Conservation (phyloP, 2,113 vertebrate species). For the Xerus inauris region DNA sequence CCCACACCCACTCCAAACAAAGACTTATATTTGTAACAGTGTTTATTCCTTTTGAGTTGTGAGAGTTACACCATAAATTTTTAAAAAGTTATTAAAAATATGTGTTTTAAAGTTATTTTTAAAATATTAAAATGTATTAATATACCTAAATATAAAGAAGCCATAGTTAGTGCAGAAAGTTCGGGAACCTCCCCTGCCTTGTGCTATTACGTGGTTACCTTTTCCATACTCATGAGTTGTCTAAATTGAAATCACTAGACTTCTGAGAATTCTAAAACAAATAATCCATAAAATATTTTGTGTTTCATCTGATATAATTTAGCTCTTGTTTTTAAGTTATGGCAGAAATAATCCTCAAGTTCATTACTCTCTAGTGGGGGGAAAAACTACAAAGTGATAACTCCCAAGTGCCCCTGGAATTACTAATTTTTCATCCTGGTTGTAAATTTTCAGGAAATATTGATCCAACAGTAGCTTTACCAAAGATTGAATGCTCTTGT, state of each 20-base stretch:
- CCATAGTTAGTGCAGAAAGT: neutral
- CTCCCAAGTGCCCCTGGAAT: neutral
- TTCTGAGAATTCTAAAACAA: neutral
- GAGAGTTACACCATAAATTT: neutral
- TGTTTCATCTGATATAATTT: neutral
- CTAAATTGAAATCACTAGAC: neutral
- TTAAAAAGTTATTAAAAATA: too few species aligned
- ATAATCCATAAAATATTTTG: neutral
- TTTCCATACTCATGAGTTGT: neutral
- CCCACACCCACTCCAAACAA: neutral
- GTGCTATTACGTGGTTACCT: neutral
- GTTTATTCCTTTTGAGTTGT: conserved; percentile 19
- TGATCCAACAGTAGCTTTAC: neutral
- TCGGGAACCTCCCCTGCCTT: neutral
- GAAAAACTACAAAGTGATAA: neutral
- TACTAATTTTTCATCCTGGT: neutral
- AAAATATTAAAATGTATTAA: neutral
- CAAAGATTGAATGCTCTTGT: neutral
- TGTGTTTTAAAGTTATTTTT: too few species aligned
- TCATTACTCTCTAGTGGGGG: neutral
- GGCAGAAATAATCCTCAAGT: neutral
- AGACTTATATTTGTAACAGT: neutral
- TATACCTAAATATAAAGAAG: neutral
- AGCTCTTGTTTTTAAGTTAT: neutral
- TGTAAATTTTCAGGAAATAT: conserved; percentile 22